These are phyloP conservation scores for Acipenser transmontanus DNA, from an alignment of 2,797 vertebrate genomes.

Conservation along the genomic window DNA sequence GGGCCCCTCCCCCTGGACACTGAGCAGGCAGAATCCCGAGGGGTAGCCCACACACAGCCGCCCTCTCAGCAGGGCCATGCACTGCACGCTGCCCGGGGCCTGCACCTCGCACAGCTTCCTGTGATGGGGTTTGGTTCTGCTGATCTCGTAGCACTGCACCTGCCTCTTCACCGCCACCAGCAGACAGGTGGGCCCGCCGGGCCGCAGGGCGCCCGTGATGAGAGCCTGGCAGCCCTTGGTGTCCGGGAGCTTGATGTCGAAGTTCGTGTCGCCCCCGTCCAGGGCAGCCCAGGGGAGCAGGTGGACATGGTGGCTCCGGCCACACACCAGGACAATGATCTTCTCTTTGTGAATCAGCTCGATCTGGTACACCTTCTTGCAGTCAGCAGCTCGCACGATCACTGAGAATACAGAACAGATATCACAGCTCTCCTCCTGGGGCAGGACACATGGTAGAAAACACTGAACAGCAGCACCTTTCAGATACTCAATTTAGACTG, in stretches of 20 bases:
- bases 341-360: conserved; percentile 83
- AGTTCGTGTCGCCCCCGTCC: conserved; percentile 74
- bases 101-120: conserved; percentile 79
- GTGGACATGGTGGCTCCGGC: conserved; percentile 85
- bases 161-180: conserved; percentile 84
- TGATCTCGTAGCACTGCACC: conserved; percentile 86
- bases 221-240: conserved; percentile 91
- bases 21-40: conserved; percentile 87
- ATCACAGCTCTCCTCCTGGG: not conserved
- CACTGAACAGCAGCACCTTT: not conserved
- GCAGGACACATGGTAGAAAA: conserved; percentile 1
- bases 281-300: conserved; percentile 81
- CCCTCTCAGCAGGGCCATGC: conserved; percentile 82
- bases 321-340: conserved; percentile 77
- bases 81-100: conserved; percentile 81
- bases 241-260: conserved; percentile 82
- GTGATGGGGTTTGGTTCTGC: conserved; percentile 73
- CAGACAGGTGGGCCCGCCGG: conserved; percentile 72
- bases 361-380: conserved; percentile 89
- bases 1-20: conserved; percentile 87
- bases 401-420: conserved; percentile 53
- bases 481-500: not conserved
- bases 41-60: conserved; percentile 88
- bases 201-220: conserved; percentile 63
- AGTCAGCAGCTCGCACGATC: conserved; percentile 87